phyloP scores from a whole-genome alignment of 2,888 invertebrate species.

The Halocaridina rubra region DNA sequence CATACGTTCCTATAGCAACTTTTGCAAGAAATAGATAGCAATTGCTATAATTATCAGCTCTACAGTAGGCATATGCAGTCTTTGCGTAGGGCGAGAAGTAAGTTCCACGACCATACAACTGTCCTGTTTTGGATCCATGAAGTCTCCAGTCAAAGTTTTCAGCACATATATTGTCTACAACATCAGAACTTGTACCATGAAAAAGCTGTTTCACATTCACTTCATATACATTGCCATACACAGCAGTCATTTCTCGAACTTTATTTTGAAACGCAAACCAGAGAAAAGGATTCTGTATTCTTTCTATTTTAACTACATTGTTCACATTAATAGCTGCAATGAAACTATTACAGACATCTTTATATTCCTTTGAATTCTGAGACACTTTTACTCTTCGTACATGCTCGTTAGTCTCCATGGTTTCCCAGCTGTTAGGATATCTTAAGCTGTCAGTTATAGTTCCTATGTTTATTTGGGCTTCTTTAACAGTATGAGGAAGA shows the following conservation, averaged over 20 bases:
- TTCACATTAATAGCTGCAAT: not conserved
- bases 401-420: not conserved
- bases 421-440: not conserved
- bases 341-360: not conserved
- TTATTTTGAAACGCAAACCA: not conserved
- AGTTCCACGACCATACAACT: conserved; percentile 66
- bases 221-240: not conserved
- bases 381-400: not conserved
- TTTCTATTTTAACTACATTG: not conserved
- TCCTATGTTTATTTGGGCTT: too few relatives aligned
- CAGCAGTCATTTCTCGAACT: not conserved
- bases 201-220: conserved; percentile 4
- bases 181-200: not conserved
- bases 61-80: not conserved
- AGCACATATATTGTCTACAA: not conserved
- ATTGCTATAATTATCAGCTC: not conserved
- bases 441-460: too few relatives aligned
- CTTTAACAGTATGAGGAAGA: not conserved
- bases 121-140: conserved; percentile 49
- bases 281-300: not conserved
- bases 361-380: not conserved
- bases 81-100: conserved; percentile 65
- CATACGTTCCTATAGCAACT: not conserved
- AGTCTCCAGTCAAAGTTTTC: not conserved
- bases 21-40: conserved; percentile 2